Evolutionary conservation across 1,140 invertebrate genomes (phyloP).

Genomic region (Hycleus phaleratus): DNA sequence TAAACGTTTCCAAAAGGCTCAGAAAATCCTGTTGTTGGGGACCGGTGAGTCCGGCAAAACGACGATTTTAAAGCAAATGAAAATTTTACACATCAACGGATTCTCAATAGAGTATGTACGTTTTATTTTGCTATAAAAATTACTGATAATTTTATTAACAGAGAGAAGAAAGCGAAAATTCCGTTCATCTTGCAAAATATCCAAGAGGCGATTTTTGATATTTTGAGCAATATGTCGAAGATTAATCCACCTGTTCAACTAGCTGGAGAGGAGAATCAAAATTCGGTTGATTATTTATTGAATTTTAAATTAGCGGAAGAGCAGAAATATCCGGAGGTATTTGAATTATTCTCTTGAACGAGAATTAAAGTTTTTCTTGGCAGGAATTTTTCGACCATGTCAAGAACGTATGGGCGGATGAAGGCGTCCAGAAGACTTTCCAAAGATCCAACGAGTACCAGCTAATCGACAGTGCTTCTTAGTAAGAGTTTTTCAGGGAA

Average conservation of each 20-base stretch:
- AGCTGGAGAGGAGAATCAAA: conserved; percentile 42
- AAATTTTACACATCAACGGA: conserved; percentile 65
- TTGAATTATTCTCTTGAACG: conserved; percentile 44
- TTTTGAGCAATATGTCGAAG: conserved; percentile 49
- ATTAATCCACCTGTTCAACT: conserved; percentile 44
- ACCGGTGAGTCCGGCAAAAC: conserved; percentile 67
- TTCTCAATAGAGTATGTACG: conserved; percentile 54
- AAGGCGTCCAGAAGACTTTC: conserved; percentile 62
- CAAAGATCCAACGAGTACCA: conserved; percentile 69
- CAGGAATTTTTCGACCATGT: conserved; percentile 64
- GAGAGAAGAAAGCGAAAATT: conserved; percentile 56
- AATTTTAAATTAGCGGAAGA: conserved; percentile 37
- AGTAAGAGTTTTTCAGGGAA: conserved; percentile 46
- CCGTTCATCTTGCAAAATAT: conserved; percentile 57
- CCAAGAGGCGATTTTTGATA: conserved; percentile 57
- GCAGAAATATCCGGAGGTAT: conserved; percentile 43
- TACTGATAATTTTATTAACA: conserved; percentile 33
- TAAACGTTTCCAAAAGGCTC: conserved; percentile 21
- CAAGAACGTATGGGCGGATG: conserved; percentile 52
- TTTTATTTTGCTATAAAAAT: background rate
- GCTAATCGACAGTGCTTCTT: conserved; percentile 74
- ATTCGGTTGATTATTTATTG: conserved; percentile 49
- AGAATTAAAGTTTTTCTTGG: conserved; percentile 8
- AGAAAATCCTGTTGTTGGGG: conserved; percentile 58
- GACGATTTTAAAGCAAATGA: conserved; percentile 79